Percentiles rank a stretch among this genome's conserved stretches.
These are phyloP conservation scores for Caenorhabditis tropicalis DNA, from an alignment of 1,140 invertebrate species.

Conservation along the genomic window DNA sequence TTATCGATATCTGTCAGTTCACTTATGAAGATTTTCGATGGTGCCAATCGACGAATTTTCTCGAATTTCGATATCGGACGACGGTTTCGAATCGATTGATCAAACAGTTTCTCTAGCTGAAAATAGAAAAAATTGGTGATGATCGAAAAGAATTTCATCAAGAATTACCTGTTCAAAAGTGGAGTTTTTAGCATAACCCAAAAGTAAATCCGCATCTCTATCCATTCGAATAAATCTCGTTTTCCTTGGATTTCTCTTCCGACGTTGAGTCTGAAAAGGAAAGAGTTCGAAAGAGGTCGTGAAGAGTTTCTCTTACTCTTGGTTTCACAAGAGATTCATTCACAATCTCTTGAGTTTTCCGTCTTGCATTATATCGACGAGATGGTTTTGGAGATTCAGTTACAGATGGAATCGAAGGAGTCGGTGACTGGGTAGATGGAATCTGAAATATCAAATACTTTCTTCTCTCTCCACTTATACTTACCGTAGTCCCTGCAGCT, in stretches of 20 bases:
- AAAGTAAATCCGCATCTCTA: slow-evolving; percentile 40
- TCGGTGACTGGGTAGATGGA: background rate
- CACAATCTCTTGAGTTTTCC: slow-evolving; percentile 53
- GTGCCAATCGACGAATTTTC: slow-evolving; percentile 30
- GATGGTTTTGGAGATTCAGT: slow-evolving; percentile 17
- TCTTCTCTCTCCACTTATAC: no score
- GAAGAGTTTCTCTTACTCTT: background rate
- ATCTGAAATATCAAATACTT: background rate
- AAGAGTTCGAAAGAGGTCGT: no score
- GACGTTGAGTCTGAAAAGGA: slow-evolving; percentile 28
- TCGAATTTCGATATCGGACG: background rate
- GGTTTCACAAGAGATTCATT: slow-evolving; percentile 43
- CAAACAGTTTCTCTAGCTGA: slow-evolving; percentile 50
- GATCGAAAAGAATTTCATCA: background rate
- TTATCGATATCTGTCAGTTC: slow-evolving; percentile 59
- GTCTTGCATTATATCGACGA: slow-evolving; percentile 40
- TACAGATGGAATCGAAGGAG: background rate
- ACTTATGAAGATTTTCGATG: slow-evolving; percentile 56
- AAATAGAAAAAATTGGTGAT: background rate
- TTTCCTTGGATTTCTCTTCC: slow-evolving; percentile 55
- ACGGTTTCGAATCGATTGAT: slow-evolving; percentile 9
- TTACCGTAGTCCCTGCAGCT: background rate
- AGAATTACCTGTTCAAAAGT: background rate
- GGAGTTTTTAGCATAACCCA: background rate
- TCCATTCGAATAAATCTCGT: slow-evolving; percentile 46